A percentile compares a stretch with the other conserved stretches of the same genome.
Conservation (phyloP, 1,140 invertebrate species). For the Prorops nasuta region DNA sequence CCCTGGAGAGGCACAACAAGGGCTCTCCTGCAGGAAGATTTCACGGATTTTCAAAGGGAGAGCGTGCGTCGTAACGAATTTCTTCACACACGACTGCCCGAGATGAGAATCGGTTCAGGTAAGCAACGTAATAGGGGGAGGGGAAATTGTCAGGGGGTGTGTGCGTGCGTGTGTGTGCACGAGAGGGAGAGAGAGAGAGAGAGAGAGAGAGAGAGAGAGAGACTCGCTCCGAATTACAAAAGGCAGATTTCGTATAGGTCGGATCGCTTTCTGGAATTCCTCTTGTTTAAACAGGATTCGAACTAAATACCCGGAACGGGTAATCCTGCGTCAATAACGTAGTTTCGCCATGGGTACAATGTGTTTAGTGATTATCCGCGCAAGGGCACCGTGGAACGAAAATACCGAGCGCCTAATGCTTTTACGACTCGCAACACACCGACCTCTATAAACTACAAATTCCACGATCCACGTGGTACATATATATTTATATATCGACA, state of each 20-base stretch:
- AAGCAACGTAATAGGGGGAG: neutral
- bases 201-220: neutral
- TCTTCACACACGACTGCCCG: slow-evolving; percentile 16
- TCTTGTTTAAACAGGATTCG: neutral
- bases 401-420: no score
- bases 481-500: no score
- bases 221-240: neutral
- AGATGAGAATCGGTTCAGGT: neutral
- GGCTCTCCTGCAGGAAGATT: no score
- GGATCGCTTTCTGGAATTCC: slow-evolving; percentile 1
- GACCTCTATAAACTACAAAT: no score
- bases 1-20: no score
- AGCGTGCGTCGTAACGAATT: slow-evolving; percentile 27
- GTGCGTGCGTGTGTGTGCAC: neutral
- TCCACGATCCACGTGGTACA: no score
- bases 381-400: no score
- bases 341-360: neutral
- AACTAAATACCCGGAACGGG: neutral
- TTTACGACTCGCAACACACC: no score
- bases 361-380: no score
- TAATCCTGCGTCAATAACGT: neutral
- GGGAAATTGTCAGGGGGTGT: neutral
- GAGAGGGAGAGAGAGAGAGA: neutral
- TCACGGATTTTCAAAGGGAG: neutral
- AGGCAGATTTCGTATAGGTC: neutral